Conservation (phyloP, 2,888 invertebrate genomes). For the Podabrus alpinus region DNA sequence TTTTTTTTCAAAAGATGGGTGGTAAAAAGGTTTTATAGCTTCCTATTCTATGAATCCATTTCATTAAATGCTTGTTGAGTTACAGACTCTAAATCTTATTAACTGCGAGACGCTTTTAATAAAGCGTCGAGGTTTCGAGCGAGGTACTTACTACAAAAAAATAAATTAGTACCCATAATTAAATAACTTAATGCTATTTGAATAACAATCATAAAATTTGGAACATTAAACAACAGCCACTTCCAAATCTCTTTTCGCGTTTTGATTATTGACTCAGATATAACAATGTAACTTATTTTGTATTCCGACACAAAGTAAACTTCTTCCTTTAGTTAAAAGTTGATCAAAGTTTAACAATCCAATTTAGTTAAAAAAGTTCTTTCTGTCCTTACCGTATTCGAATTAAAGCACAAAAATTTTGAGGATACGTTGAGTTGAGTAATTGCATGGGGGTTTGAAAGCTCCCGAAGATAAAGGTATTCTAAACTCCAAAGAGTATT, state of each 20-base stretch:
- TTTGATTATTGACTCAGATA: background rate
- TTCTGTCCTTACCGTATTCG: background rate
- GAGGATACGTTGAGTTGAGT: background rate
- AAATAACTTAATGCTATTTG: background rate
- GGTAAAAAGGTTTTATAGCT: slow-evolving; percentile 15
- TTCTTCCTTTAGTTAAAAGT: background rate
- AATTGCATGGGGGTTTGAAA: background rate
- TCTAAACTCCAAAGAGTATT: background rate
- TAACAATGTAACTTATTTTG: background rate
- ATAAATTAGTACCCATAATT: background rate
- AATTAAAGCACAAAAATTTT: background rate
- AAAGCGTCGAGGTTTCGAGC: slow-evolving; percentile 12
- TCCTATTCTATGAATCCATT: slow-evolving; percentile 26
- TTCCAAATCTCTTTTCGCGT: background rate
- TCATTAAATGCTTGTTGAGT: slow-evolving; percentile 24
- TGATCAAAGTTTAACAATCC: background rate
- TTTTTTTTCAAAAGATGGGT: slow-evolving; percentile 18
- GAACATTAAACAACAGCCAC: background rate
- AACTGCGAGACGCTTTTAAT: slow-evolving; percentile 17
- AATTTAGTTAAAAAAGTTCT: background rate
- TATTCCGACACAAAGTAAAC: background rate
- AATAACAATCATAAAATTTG: background rate
- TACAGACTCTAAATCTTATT: slow-evolving; percentile 27
- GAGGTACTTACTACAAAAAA: slow-evolving; percentile 4
- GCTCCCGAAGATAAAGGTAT: background rate